Evolutionary conservation across 2,113 vertebrate species (phyloP).

Genomic region (Tyto alba): DNA sequence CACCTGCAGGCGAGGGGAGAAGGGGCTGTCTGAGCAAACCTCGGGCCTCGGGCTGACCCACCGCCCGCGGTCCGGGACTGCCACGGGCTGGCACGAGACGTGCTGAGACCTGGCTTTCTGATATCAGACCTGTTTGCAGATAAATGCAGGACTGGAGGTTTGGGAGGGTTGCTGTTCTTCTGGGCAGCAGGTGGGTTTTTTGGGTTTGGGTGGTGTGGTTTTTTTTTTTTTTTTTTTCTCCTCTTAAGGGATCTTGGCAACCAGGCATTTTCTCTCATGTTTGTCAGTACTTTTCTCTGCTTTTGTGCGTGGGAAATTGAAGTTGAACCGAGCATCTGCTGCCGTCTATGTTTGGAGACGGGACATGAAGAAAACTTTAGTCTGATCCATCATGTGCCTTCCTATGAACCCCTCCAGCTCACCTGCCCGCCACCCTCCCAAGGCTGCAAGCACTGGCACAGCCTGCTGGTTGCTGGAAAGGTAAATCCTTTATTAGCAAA

Average conservation of each 20-base stretch:
- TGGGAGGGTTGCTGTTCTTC: neutral
- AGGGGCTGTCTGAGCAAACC: neutral
- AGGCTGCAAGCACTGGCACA: neutral
- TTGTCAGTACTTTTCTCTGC: constrained; percentile 34
- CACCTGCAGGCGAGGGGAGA: rapidly evolving
- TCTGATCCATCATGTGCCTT: neutral
- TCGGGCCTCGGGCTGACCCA: neutral
- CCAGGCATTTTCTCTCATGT: neutral
- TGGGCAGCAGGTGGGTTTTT: neutral
- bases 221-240: neutral
- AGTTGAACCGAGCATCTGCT: constrained; percentile 48
- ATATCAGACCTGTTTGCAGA: neutral
- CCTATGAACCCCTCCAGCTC: neutral
- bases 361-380: neutral
- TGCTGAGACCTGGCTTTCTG: neutral
- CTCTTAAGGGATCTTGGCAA: constrained; percentile 9
- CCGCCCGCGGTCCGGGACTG: rapidly evolving
- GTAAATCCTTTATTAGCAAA: neutral
- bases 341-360: constrained; percentile 36
- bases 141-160: neutral
- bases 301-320: constrained; percentile 36
- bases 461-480: neutral
- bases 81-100: neutral
- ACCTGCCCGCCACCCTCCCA: neutral
- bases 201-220: neutral